phyloP scores from a whole-genome alignment of 1,140 invertebrate genomes.

The Drosophila sturtevanti region DNA sequence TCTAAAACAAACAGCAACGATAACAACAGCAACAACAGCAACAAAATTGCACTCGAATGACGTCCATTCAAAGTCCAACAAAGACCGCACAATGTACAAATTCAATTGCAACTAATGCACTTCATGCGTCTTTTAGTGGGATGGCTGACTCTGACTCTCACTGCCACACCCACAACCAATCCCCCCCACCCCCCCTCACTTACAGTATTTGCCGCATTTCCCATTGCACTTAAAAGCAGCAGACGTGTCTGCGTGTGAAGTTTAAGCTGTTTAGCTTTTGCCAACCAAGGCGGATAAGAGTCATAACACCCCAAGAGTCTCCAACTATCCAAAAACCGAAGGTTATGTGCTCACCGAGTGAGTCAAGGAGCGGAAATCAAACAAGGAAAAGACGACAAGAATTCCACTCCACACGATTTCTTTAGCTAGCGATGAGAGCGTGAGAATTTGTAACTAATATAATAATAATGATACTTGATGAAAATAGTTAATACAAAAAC shows the following conservation, averaged over 20 bases:
- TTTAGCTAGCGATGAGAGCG: conserved; percentile 16
- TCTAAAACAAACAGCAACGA: background rate
- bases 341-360: conserved; percentile 30
- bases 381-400: conserved; percentile 48
- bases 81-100: conserved; percentile 55
- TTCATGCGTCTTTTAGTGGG: conserved; percentile 44
- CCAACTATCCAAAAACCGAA: conserved; percentile 3
- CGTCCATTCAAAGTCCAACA: conserved; percentile 13
- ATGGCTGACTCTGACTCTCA: background rate
- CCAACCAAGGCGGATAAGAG: background rate
- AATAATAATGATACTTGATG: too few relatives aligned
- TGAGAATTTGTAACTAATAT: too few relatives aligned
- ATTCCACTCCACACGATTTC: conserved; percentile 42
- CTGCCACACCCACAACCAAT: background rate
- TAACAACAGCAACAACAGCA: conserved; percentile 25
- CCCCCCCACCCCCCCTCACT: too few relatives aligned
- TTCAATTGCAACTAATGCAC: conserved; percentile 77
- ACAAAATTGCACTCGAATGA: conserved; percentile 52
- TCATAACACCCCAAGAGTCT: background rate
- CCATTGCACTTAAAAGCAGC: conserved; percentile 49
- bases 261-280: conserved; percentile 60
- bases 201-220: background rate
- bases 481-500: too few relatives aligned
- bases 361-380: conserved; percentile 73
- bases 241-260: conserved; percentile 74